Conservation (phyloP, 2,113 vertebrate species). For the Cacatua alba region DNA sequence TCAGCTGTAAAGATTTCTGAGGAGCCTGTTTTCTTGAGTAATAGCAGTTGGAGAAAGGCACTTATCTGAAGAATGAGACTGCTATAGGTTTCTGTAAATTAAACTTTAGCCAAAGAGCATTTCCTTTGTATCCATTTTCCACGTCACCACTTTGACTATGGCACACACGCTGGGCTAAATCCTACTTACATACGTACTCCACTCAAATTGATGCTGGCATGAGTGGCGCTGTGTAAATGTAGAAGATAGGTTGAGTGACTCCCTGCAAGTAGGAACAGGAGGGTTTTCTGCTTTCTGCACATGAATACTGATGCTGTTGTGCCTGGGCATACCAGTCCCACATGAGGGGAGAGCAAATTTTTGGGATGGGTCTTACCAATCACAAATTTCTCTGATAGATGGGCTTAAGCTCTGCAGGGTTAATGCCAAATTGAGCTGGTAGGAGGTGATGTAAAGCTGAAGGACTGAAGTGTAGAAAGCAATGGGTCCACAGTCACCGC, state of each 20-base stretch:
- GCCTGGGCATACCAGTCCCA: background rate
- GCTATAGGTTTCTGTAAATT: constrained; percentile 60
- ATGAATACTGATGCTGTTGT: background rate
- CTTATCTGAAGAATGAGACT: constrained; percentile 58
- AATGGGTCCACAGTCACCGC: background rate
- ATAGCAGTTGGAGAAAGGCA: constrained; percentile 39
- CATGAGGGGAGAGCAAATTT: background rate
- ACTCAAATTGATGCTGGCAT: background rate
- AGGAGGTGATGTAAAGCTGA: background rate
- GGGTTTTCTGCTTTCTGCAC: background rate
- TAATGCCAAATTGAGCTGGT: background rate
- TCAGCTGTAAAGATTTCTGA: constrained; percentile 18
- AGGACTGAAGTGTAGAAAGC: background rate
- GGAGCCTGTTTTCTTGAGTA: constrained; percentile 43
- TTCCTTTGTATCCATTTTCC: constrained; percentile 43
- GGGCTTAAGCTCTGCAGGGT: rapidly evolving
- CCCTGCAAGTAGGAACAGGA: background rate
- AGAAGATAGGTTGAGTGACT: background rate
- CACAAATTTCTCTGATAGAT: background rate
- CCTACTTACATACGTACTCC: background rate
- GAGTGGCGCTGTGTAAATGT: rapidly evolving
- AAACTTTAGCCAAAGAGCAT: constrained; percentile 39
- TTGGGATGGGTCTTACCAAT: background rate
- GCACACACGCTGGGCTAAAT: background rate
- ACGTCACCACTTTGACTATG: constrained; percentile 31